Conservation (phyloP, 1,140 invertebrate species). For the Ganaspis sp. region DNA sequence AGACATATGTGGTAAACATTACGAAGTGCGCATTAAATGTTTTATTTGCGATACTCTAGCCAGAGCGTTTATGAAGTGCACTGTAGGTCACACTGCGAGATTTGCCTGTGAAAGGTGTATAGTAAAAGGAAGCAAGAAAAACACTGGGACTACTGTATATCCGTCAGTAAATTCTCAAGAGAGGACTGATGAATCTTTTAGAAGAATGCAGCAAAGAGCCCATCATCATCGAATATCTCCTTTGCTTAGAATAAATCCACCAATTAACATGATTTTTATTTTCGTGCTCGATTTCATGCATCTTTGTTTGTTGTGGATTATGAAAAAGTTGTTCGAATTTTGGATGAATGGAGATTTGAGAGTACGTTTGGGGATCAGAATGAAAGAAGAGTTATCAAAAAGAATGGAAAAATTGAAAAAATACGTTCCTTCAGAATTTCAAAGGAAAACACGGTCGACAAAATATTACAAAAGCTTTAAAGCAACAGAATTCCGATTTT, state of each 20-base stretch:
- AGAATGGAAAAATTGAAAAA: slow-evolving; percentile 27
- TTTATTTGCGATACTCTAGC: slow-evolving; percentile 34
- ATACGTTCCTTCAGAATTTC: slow-evolving; percentile 37
- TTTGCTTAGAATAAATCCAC: slow-evolving; percentile 11
- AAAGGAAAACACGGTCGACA: slow-evolving; percentile 29
- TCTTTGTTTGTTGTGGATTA: not conserved
- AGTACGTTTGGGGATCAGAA: not conserved
- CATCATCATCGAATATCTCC: slow-evolving; percentile 26
- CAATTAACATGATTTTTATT: slow-evolving; percentile 6
- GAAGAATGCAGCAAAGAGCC: slow-evolving; percentile 6
- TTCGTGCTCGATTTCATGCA: slow-evolving; percentile 36
- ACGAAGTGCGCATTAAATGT: slow-evolving; percentile 23
- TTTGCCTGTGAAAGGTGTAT: slow-evolving; percentile 25
- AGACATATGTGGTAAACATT: slow-evolving; percentile 23
- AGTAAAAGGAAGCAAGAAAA: not conserved
- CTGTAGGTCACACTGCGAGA: not conserved
- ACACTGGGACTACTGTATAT: not conserved
- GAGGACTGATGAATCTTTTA: slow-evolving; percentile 31
- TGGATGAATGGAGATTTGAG: not conserved
- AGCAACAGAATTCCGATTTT: slow-evolving; percentile 41
- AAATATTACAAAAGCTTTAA: slow-evolving; percentile 26
- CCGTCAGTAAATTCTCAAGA: not conserved
- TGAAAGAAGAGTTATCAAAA: not conserved
- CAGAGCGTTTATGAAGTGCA: not conserved
- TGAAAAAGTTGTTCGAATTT: slow-evolving; percentile 27